Percentiles rank a stretch among this genome's conserved stretches.
phyloP scores from a whole-genome alignment of 2,888 invertebrate genomes.

The Mythimna vitellina region DNA sequence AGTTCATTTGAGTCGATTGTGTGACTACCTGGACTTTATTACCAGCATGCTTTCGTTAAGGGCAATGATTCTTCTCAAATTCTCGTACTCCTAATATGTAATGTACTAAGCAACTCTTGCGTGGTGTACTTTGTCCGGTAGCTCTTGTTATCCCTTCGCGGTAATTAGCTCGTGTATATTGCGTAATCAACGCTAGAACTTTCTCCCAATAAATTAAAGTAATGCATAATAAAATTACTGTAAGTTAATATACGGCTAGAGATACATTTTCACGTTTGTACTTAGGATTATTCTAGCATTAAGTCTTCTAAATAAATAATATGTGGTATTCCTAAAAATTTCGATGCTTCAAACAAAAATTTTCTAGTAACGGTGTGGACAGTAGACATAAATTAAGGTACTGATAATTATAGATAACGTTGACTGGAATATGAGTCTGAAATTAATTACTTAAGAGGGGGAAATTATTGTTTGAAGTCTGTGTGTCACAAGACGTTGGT shows the following conservation, averaged over 20 bases:
- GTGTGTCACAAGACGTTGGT: slow-evolving; percentile 55
- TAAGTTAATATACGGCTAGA: slow-evolving; percentile 74
- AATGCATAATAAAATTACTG: slow-evolving; percentile 73
- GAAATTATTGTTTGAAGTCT: slow-evolving; percentile 85
- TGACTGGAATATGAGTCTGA: slow-evolving; percentile 84
- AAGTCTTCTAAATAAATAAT: slow-evolving; percentile 70
- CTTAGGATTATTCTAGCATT: slow-evolving; percentile 79
- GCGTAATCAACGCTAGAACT: slow-evolving; percentile 68
- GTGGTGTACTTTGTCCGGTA: slow-evolving; percentile 40
- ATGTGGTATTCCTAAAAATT: slow-evolving; percentile 72
- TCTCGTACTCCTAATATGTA: slow-evolving; percentile 18
- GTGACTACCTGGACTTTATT: slow-evolving; percentile 7
- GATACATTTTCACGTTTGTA: slow-evolving; percentile 82
- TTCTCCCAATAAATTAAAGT: slow-evolving; percentile 69
- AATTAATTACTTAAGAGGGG: slow-evolving; percentile 77
- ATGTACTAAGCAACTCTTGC: slow-evolving; percentile 18
- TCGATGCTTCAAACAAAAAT: slow-evolving; percentile 82
- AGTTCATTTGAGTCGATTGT: slow-evolving; percentile 17
- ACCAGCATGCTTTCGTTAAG: slow-evolving; percentile 22
- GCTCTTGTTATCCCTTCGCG: slow-evolving; percentile 48
- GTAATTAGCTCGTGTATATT: slow-evolving; percentile 60
- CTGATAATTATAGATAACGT: slow-evolving; percentile 78
- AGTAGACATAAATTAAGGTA: slow-evolving; percentile 77
- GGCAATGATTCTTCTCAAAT: slow-evolving; percentile 21
- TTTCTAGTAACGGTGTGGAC: slow-evolving; percentile 73